Conservation (phyloP, 2,797 vertebrate genomes). For the Melanotaenia parkinsoni region DNA sequence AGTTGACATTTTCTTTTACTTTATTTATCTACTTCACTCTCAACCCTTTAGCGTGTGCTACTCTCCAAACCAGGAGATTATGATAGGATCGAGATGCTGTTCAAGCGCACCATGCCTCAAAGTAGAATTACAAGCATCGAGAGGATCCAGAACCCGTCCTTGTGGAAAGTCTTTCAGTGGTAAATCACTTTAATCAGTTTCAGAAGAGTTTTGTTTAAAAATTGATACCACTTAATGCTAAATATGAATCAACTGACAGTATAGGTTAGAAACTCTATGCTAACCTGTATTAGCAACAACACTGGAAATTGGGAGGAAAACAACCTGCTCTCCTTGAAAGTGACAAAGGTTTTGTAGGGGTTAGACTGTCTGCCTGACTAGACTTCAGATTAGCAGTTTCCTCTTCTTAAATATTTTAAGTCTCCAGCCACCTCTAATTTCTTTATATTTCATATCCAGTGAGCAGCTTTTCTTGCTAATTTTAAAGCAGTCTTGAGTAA, state of each 20-base stretch:
- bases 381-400: background rate
- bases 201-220: background rate
- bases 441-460: background rate
- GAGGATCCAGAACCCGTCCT: slow-evolving; percentile 88
- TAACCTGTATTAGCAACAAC: background rate
- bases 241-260: background rate
- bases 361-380: background rate
- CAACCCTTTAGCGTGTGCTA: slow-evolving; percentile 68
- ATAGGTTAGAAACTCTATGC: background rate
- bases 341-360: background rate
- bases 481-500: background rate
- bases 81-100: slow-evolving; percentile 79
- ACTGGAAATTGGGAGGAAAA: background rate
- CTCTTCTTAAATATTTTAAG: background rate
- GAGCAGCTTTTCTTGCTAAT: background rate
- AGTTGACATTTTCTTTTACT: background rate
- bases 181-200: slow-evolving; percentile 57
- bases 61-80: slow-evolving; percentile 83
- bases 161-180: slow-evolving; percentile 90
- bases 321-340: background rate
- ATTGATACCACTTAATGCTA: background rate
- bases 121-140: slow-evolving; percentile 78
- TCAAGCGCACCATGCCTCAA: slow-evolving; percentile 83
- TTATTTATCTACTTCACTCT: slow-evolving; percentile 8
- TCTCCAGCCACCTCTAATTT: background rate